Conservation (phyloP, 1,140 invertebrate species). For the Telenomus remus region DNA sequence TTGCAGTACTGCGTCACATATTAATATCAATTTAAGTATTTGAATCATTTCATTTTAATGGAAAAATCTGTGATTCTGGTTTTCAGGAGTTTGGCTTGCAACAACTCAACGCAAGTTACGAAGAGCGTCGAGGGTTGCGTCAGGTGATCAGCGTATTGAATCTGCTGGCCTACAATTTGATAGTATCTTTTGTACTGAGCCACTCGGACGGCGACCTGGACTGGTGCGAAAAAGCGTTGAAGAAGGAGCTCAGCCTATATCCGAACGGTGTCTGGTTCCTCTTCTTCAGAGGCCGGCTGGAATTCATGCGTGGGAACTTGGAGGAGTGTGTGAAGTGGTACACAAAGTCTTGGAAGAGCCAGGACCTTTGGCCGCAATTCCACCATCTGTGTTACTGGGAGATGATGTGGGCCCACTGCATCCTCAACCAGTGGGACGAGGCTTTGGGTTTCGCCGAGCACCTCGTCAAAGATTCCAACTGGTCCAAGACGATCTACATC, state of each 20-base stretch:
- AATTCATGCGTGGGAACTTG: slow-evolving; percentile 88
- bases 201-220: slow-evolving; percentile 86
- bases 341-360: slow-evolving; percentile 88
- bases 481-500: slow-evolving; percentile 93
- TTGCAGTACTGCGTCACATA: not conserved
- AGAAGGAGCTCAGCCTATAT: slow-evolving; percentile 83
- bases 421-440: slow-evolving; percentile 82
- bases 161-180: slow-evolving; percentile 88
- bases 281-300: slow-evolving; percentile 91
- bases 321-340: slow-evolving; percentile 86
- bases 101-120: slow-evolving; percentile 84
- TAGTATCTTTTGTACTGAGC: slow-evolving; percentile 88
- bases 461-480: slow-evolving; percentile 87
- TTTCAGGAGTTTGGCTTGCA: slow-evolving; percentile 82
- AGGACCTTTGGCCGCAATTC: slow-evolving; percentile 93
- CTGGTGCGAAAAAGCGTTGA: slow-evolving; percentile 84
- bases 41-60: too few species aligned
- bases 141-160: slow-evolving; percentile 91
- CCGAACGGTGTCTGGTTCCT: slow-evolving; percentile 94
- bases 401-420: slow-evolving; percentile 90
- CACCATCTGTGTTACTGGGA: slow-evolving; percentile 98
- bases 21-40: not conserved
- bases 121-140: slow-evolving; percentile 82
- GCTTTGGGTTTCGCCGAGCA: slow-evolving; percentile 83
- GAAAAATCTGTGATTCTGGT: too few species aligned